These are phyloP conservation scores for Meda fulgida DNA, from an alignment of 2,797 vertebrate genomes.

Conservation along the genomic window DNA sequence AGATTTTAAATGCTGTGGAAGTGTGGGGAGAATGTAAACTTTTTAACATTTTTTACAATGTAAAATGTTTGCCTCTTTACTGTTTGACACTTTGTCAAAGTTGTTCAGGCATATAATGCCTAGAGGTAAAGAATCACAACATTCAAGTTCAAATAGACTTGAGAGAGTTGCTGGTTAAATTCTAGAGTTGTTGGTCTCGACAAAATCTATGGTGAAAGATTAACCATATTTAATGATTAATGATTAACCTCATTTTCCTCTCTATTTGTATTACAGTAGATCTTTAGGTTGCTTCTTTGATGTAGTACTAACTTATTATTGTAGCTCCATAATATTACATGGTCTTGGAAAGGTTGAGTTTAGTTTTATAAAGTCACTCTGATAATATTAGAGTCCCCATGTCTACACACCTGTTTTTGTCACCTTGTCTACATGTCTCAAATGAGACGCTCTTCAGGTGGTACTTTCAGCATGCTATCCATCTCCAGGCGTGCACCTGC, in stretches of 20 bases:
- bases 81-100: neutral
- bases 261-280: neutral
- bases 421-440: slow-evolving; percentile 65
- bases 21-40: slow-evolving; percentile 11
- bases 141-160: neutral
- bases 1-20: neutral
- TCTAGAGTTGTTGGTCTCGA: slow-evolving; percentile 5
- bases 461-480: slow-evolving; percentile 97
- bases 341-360: neutral
- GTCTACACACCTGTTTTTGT: neutral
- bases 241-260: too few species aligned
- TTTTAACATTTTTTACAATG: too few species aligned
- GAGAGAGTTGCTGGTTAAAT: neutral
- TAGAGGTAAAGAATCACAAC: slow-evolving; percentile 7
- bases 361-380: slow-evolving; percentile 1
- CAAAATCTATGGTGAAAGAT: neutral
- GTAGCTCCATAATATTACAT: neutral
- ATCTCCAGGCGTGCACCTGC: slow-evolving; percentile 95
- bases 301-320: neutral
- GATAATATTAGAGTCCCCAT: neutral
- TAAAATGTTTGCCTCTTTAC: neutral
- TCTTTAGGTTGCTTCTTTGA: slow-evolving; percentile 8
- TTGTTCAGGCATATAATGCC: slow-evolving; percentile 2
- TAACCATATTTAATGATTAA: neutral
- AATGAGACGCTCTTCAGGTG: slow-evolving; percentile 93